Percentiles rank a stretch among this genome's conserved stretches.
These are phyloP conservation scores for Siniperca undulata DNA, from an alignment of 2,797 vertebrate species.

Conservation along the genomic window DNA sequence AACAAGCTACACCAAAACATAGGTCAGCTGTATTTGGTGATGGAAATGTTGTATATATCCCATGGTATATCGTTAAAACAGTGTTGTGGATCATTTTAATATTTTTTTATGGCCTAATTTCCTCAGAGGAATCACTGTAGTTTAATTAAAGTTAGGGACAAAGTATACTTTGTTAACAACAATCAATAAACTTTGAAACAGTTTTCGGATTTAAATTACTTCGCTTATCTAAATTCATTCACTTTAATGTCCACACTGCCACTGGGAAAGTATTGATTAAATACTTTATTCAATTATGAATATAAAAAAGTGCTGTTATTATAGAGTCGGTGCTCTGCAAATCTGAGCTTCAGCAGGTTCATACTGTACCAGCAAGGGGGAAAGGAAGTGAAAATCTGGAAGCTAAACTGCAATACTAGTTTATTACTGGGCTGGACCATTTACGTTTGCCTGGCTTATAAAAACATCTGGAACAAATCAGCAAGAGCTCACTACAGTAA, in stretches of 20 bases:
- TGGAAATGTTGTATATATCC: not conserved
- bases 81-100: not conserved
- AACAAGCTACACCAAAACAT: not conserved
- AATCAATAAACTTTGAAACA: too few relatives aligned
- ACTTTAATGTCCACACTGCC: too few relatives aligned
- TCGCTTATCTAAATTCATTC: too few relatives aligned
- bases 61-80: not conserved
- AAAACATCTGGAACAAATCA: not conserved
- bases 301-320: not conserved
- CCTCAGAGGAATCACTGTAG: too few relatives aligned
- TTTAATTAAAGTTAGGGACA: too few relatives aligned
- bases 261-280: too few relatives aligned
- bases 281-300: not conserved
- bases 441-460: not conserved
- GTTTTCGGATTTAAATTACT: too few relatives aligned
- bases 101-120: not conserved
- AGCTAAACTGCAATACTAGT: not conserved
- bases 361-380: constrained; percentile 22
- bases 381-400: constrained; percentile 7
- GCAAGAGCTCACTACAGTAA: not conserved
- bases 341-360: not conserved
- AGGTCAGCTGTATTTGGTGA: not conserved
- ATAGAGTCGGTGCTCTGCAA: not conserved
- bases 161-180: too few relatives aligned
- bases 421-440: not conserved